Conservation (phyloP, 1,140 invertebrate genomes). For the Aphidius ervi region DNA sequence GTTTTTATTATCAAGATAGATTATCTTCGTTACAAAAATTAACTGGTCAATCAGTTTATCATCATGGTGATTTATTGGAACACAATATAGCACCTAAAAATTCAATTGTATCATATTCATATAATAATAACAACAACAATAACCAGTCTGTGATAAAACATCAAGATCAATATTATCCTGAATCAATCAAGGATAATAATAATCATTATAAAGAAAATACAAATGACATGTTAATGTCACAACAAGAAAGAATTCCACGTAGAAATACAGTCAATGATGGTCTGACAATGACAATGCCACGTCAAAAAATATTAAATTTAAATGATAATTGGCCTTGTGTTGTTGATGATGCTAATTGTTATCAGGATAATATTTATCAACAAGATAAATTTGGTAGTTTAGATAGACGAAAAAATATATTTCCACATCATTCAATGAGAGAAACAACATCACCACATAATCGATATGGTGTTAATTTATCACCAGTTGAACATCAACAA, state of each 20-base stretch:
- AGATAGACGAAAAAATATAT: constrained; percentile 57
- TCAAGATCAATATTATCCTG: constrained; percentile 1
- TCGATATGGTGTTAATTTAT: constrained; percentile 9
- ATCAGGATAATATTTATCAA: neutral
- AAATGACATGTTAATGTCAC: neutral
- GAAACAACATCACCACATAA: neutral
- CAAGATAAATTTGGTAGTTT: constrained; percentile 60
- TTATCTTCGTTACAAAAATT: constrained; percentile 1
- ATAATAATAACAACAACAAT: no score
- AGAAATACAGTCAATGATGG: neutral
- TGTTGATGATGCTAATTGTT: constrained; percentile 43
- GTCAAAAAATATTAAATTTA: neutral
- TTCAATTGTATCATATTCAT: no score
- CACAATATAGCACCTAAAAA: neutral
- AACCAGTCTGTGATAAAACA: no score
- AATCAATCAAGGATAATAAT: neutral
- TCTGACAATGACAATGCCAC: no score
- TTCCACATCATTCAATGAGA: neutral
- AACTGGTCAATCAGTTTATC: neutral
- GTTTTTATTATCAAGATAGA: constrained; percentile 13
- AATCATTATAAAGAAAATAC: neutral
- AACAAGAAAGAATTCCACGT: neutral
- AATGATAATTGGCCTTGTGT: constrained; percentile 4
- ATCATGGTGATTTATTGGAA: neutral
- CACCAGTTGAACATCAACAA: constrained; percentile 6